Evolutionary conservation across 2,113 vertebrate species (phyloP).

Genomic region (Callaeas wilsoni): DNA sequence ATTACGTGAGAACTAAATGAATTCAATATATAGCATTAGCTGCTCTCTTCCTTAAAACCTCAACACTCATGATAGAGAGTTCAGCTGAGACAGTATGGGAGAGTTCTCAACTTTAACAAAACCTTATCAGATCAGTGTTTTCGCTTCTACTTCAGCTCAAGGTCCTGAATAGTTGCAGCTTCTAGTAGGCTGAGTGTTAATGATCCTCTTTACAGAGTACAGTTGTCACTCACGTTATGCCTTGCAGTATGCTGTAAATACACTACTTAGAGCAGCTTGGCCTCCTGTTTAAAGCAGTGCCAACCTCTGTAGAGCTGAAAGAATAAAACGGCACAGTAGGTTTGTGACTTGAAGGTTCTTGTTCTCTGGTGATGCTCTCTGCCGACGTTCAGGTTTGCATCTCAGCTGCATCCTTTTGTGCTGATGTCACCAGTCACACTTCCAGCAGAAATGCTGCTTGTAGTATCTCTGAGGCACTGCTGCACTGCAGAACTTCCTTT

Average conservation of each 20-base stretch:
- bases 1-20: not conserved
- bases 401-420: not conserved
- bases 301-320: not conserved
- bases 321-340: not conserved
- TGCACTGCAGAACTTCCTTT: constrained; percentile 59
- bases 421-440: not conserved
- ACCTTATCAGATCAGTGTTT: not conserved
- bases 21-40: not conserved
- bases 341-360: not conserved
- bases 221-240: not conserved
- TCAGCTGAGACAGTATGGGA: not conserved
- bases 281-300: not conserved
- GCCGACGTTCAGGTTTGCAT: not conserved
- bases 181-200: not conserved
- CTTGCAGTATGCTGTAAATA: not conserved
- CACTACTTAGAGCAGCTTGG: not conserved
- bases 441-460: not conserved
- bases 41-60: not conserved
- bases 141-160: not conserved
- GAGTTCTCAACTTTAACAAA: constrained; percentile 30
- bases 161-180: not conserved
- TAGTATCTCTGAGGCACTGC: not conserved
- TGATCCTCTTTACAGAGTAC: not conserved
- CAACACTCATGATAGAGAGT: not conserved
- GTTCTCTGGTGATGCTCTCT: not conserved